Evolutionary conservation across 2,113 vertebrate species (phyloP).

Genomic region (Megaleporinus macrocephalus): DNA sequence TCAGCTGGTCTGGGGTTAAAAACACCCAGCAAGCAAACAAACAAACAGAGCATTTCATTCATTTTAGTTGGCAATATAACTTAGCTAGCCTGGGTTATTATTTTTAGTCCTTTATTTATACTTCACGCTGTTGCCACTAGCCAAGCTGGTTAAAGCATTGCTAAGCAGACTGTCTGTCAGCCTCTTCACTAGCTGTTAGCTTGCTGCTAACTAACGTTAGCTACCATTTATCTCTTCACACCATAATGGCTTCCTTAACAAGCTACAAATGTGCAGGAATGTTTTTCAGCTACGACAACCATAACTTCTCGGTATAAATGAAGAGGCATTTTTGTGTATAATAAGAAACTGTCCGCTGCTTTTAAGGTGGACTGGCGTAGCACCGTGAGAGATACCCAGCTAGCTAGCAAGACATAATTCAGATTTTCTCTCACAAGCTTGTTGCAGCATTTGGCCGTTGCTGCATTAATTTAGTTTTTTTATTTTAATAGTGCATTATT

Average conservation of each 20-base stretch:
- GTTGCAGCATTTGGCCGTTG: not conserved
- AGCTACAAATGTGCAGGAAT: not conserved
- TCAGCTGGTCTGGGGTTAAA: not conserved
- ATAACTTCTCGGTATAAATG: not conserved
- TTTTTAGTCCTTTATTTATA: too few relatives aligned
- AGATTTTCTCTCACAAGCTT: not conserved
- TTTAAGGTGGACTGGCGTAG: constrained; percentile 40
- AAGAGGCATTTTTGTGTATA: not conserved
- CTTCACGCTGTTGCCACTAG: too few relatives aligned
- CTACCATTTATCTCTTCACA: not conserved
- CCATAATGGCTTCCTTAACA: not conserved
- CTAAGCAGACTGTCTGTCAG: not conserved
- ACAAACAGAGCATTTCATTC: not conserved
- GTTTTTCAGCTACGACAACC: not conserved
- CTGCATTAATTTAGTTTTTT: not conserved
- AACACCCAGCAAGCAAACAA: not conserved
- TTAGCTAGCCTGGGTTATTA: too few relatives aligned
- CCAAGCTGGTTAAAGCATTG: not conserved
- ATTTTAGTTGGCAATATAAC: too few relatives aligned
- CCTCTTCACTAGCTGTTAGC: not conserved
- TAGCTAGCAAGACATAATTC: not conserved
- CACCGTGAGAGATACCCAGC: not conserved
- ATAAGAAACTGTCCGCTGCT: not conserved
- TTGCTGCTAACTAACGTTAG: not conserved
- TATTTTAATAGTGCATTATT: not conserved